phyloP scores from a whole-genome alignment of 2,113 vertebrate genomes.

The Atrichornis clamosus region DNA sequence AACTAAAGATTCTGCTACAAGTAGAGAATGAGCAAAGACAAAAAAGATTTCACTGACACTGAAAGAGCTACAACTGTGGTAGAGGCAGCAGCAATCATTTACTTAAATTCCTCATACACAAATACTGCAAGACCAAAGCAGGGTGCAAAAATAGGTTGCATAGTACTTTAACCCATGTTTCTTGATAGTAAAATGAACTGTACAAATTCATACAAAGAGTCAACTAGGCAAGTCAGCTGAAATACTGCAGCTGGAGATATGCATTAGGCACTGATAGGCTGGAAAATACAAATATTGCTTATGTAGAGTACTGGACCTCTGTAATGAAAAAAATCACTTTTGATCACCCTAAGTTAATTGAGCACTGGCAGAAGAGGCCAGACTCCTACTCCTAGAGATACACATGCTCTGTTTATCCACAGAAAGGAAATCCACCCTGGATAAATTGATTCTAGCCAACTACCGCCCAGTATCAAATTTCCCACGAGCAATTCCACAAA shows the following conservation, averaged over 20 bases:
- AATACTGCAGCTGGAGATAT: background rate
- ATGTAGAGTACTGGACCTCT: background rate
- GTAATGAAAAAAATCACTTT: background rate
- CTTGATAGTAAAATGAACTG: background rate
- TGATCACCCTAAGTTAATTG: background rate
- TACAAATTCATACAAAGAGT: background rate
- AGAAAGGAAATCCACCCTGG: slow-evolving; percentile 54
- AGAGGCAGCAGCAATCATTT: background rate
- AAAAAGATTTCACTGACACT: background rate
- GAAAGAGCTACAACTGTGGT: background rate
- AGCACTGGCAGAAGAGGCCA: background rate
- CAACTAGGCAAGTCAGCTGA: background rate
- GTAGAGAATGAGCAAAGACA: background rate
- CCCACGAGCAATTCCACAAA: background rate
- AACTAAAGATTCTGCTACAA: background rate
- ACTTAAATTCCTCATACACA: background rate
- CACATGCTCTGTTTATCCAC: slow-evolving; percentile 15
- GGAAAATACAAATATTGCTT: background rate
- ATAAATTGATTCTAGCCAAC: slow-evolving; percentile 12
- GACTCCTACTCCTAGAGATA: background rate
- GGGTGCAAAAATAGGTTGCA: background rate
- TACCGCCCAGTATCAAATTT: slow-evolving; percentile 3
- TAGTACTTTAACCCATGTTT: background rate
- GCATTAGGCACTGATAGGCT: background rate
- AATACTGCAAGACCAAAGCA: background rate